Percentiles rank a stretch among this genome's conserved stretches.
Conservation (phyloP, 2,888 invertebrate genomes). For the Colletes collaris region DNA sequence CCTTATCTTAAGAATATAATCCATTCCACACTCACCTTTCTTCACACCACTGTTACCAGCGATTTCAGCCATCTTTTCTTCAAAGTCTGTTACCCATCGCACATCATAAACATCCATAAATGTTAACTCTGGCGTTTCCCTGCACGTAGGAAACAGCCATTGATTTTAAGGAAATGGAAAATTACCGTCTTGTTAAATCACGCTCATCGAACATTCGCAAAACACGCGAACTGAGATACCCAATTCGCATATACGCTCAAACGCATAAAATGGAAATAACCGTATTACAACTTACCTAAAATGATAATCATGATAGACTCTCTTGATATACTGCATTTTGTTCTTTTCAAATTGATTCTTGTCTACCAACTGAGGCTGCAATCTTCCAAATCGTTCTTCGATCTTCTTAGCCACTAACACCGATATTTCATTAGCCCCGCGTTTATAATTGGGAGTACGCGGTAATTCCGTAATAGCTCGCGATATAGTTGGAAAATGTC, state of each 20-base stretch:
- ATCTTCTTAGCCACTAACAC: constrained; percentile 87
- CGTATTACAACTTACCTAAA: constrained; percentile 83
- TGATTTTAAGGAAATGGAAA: constrained; percentile 51
- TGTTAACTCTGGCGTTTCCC: constrained; percentile 83
- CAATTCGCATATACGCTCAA: constrained; percentile 12
- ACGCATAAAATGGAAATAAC: not conserved
- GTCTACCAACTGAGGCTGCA: constrained; percentile 87
- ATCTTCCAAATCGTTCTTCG: constrained; percentile 89
- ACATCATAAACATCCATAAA: constrained; percentile 83
- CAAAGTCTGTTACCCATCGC: constrained; percentile 82
- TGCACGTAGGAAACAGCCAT: constrained; percentile 79
- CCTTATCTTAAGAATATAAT: constrained; percentile 7
- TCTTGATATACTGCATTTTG: constrained; percentile 85
- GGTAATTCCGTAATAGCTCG: constrained; percentile 86
- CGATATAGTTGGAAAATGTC: constrained; percentile 86
- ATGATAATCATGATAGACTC: constrained; percentile 88
- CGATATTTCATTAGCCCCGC: constrained; percentile 82
- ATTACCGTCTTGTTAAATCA: constrained; percentile 21
- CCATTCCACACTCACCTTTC: constrained; percentile 78
- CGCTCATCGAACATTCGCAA: constrained; percentile 24
- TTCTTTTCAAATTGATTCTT: constrained; percentile 88
- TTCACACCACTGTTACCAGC: constrained; percentile 67
- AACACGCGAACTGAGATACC: constrained; percentile 17
- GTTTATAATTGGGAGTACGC: constrained; percentile 84
- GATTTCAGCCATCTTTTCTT: constrained; percentile 81